Base-by-base conservation (phyloP, 2,113 vertebrate genomes). In the Proterorhinus semilunaris region DNA sequence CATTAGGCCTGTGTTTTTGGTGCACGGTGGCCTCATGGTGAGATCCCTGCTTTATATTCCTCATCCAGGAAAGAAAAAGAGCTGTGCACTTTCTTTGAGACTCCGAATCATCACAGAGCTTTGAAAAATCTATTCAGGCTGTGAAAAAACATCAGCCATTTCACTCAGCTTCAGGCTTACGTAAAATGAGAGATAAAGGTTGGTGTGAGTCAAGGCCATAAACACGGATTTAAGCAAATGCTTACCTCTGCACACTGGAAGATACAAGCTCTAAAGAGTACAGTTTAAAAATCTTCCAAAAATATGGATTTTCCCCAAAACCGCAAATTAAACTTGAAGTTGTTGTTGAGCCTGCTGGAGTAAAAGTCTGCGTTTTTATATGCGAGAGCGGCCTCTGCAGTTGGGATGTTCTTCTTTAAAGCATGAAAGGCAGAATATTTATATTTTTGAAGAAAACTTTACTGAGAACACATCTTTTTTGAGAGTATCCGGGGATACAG, bases 1-100 rank as follows among this genome's bases (percentile, higher is more conserved):
- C 89, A 89, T 88, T 90, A 89, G 82, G 82, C 66, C 50, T 83
- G 68, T 79, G 69, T 81, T 78, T 43, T 78, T 62, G 43, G 66
- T 11, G 10, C 59, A 45, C 61, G 36, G 69, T 50, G 49, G 10
- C 75, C 79, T 65, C 9, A 62, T 79, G 75, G 69, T 77, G 76
- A 71, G 82, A 68, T 61, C 51, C 47, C 36, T 69, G 79, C 62
- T 69, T 82, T 75, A 82, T 82, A 80, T 82, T 77, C 69, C 54
- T 65, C 73, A 66, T 51, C 78, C 69, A 76, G 71, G 54, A 58
- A 27, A 42, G 55, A 58, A 61, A 44, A 61, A 86, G 65, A 72
- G 54, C 69, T 82, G 62, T 64, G 80, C 79, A 78, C 83, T 88
- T 68, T 78, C 68, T 58, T 78, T 81, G 77, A 78, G 75, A 67